Evolutionary conservation across 2,113 vertebrate species (phyloP), one percentile per base, ranked within the genome.

Genomic region (Excalfactoria chinensis): DNA sequence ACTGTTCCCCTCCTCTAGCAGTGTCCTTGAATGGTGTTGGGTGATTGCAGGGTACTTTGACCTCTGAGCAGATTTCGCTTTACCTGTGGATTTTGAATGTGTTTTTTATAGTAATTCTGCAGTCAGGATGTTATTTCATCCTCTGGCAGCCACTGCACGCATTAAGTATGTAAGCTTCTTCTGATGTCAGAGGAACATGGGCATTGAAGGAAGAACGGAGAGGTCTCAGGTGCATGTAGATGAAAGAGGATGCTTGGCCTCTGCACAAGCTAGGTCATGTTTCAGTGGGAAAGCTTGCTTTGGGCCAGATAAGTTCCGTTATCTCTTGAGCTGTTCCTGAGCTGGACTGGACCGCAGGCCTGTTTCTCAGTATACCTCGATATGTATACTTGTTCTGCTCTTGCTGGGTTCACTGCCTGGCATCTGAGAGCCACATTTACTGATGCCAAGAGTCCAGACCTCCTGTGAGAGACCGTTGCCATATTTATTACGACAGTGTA

Each of bases 61-160:
- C 93, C 62, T 88, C 72, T 88, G 62, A 86, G 75, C 68, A 93
- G 82, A 64, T 83, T 91, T 91, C 91, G 43, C 69, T 44, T 88
- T 94, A 32, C 90, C 51, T 5, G 2, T 74, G 72, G 78, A 89
- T 96, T 94, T 94, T 96, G 41, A 94, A 93, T 89, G 72, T 74
- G 56, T 74, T 91, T 84, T 94, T 94, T 93, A 87, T 91, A 91
- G 91, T 80, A 95, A 60, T 91, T 96, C 89, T 0, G 2, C 56
- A 85, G 68, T 83, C 0, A 7, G 86, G 87, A 60, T 94, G 94
- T 96, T 94, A 94, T 96, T 95, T 94, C 94, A 95, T 94, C 87
- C 78, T 70, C 83, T 91, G 91, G 89, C 79, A 92, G 56, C 63
- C 84, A 44, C 78, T 90, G 86, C 49, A 90, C 88, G 18, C 75